Evolutionary conservation across 2,797 vertebrate species (phyloP).

Genomic region (Chrosomus eos): DNA sequence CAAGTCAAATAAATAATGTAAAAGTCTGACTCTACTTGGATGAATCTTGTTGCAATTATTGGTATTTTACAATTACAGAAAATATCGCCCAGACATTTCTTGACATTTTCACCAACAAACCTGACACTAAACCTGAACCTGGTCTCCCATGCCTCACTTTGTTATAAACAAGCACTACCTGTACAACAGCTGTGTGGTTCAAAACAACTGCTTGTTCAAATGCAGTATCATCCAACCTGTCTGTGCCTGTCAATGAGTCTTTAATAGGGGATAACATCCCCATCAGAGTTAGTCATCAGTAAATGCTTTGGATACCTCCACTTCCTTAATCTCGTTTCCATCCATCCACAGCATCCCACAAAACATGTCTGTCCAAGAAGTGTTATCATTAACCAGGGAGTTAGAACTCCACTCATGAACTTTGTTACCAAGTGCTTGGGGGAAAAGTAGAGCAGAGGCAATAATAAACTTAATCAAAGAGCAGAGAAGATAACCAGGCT

Average conservation of each 20-base stretch:
- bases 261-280: conserved; percentile 40
- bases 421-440: conserved; percentile 51
- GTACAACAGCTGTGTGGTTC: background rate
- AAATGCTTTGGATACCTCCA: conserved; percentile 18
- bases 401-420: conserved; percentile 51
- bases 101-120: background rate
- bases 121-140: background rate
- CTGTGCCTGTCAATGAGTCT: conserved; percentile 52
- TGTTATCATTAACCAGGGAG: conserved; percentile 63
- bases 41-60: background rate
- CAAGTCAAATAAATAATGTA: background rate
- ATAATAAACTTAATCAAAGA: conserved; percentile 56
- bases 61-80: background rate
- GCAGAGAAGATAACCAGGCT: conserved; percentile 47
- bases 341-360: conserved; percentile 43
- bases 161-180: background rate
- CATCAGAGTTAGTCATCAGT: conserved; percentile 47
- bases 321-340: conserved; percentile 18
- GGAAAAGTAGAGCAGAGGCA: conserved; percentile 46
- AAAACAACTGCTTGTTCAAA: conserved; percentile 35
- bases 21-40: too few relatives aligned
- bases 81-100: background rate
- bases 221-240: conserved; percentile 39
- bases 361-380: conserved; percentile 34
- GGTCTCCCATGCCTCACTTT: too few relatives aligned